A percentile compares a stretch with the other conserved stretches of the same genome.
Evolutionary conservation across 2,113 vertebrate genomes (phyloP).

Genomic region (Hassar affinis): DNA sequence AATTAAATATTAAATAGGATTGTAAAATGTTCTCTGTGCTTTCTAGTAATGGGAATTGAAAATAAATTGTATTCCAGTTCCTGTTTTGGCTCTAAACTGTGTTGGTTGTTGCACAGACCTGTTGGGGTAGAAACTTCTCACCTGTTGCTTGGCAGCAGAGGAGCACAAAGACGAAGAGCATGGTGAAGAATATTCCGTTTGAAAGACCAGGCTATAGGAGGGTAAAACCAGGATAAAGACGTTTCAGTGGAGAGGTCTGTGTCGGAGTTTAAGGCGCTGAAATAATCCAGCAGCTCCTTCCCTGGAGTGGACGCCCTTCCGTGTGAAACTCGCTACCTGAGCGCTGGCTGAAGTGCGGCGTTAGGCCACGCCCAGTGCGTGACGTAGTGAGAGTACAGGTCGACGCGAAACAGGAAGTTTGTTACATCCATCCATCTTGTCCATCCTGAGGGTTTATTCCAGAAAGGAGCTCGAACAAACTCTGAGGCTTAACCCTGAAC

Average conservation of each 20-base stretch:
- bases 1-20: neutral
- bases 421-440: too few relatives aligned
- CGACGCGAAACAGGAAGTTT: neutral
- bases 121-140: constrained; percentile 47
- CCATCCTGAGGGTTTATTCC: too few relatives aligned
- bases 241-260: neutral
- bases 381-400: constrained; percentile 30
- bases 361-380: neutral
- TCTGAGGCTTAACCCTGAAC: too few relatives aligned
- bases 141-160: constrained; percentile 62
- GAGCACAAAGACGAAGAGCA: constrained; percentile 61
- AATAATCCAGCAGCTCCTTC: neutral
- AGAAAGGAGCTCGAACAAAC: too few relatives aligned
- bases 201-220: neutral
- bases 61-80: neutral
- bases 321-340: constrained; percentile 16
- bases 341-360: neutral
- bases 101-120: too few relatives aligned
- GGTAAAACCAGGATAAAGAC: neutral
- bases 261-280: neutral
- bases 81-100: too few relatives aligned
- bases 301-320: constrained; percentile 33
- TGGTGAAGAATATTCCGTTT: constrained; percentile 42
- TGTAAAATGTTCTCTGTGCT: too few relatives aligned
- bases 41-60: neutral